These are phyloP conservation scores for Pterophyllum scalare DNA, from an alignment of 2,113 vertebrate genomes.

Conservation along the genomic window DNA sequence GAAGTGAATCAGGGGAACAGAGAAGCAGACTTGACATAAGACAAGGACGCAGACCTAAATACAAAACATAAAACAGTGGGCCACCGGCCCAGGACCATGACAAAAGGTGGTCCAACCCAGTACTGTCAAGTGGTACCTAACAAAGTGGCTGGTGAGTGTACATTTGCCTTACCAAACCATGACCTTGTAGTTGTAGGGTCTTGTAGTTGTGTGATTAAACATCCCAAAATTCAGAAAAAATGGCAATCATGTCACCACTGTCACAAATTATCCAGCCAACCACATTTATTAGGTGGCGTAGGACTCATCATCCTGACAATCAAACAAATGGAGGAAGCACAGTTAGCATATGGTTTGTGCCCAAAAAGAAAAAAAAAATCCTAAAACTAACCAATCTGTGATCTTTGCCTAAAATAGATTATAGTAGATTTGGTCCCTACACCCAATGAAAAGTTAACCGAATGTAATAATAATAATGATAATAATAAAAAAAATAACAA, in stretches of 20 bases:
- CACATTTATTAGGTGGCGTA: not conserved
- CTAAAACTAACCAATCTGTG: not conserved
- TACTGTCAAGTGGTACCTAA: not conserved
- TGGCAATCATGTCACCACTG: not conserved
- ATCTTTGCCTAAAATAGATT: not conserved
- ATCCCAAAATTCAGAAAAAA: not conserved
- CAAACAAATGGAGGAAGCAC: not conserved
- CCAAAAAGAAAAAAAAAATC: not conserved
- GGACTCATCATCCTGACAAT: not conserved
- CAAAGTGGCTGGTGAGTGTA: not conserved
- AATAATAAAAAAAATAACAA: not conserved
- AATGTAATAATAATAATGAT: not conserved
- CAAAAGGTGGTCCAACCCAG: not conserved
- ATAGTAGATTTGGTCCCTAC: not conserved
- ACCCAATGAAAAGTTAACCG: not conserved
- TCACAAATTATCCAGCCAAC: no score
- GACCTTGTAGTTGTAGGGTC: not conserved
- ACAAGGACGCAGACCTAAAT: no score
- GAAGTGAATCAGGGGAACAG: no score
- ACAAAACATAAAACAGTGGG: no score
- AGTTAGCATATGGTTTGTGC: not conserved
- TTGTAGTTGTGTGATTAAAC: not conserved
- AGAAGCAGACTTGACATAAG: no score
- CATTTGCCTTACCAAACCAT: not conserved
- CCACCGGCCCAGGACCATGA: no score